Evolutionary conservation across 1,140 invertebrate species (phyloP).

Genomic region (Rhyzopertha dominica): DNA sequence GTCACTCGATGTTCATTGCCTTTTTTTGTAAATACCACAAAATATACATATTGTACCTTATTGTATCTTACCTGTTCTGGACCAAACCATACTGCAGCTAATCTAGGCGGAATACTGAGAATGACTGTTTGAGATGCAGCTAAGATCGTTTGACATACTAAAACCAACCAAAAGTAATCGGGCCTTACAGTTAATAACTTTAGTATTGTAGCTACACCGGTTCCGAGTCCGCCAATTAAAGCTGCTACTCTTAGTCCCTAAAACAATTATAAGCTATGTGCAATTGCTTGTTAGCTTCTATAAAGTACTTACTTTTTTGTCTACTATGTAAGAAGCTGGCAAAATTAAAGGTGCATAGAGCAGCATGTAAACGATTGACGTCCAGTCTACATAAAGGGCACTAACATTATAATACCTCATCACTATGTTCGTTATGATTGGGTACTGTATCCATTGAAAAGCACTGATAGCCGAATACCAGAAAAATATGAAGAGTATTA

Average conservation of each 20-base stretch:
- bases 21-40: too few relatives aligned
- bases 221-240: conserved; percentile 40
- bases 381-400: conserved; percentile 61
- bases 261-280: neutral
- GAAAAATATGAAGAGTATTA: conserved; percentile 25
- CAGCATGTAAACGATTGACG: conserved; percentile 34
- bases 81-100: conserved; percentile 60
- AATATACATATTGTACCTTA: too few relatives aligned
- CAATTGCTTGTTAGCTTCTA: neutral
- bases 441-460: conserved; percentile 55
- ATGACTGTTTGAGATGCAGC: conserved; percentile 64
- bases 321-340: conserved; percentile 33
- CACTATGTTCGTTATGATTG: conserved; percentile 53
- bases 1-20: too few relatives aligned
- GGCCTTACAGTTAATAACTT: conserved; percentile 60
- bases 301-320: conserved; percentile 27
- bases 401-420: conserved; percentile 52
- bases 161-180: conserved; percentile 57
- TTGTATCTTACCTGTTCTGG: conserved; percentile 57
- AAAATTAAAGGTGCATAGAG: conserved; percentile 33
- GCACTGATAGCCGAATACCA: conserved; percentile 45
- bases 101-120: conserved; percentile 62
- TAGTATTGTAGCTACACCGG: conserved; percentile 64
- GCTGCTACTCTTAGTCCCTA: conserved; percentile 44
- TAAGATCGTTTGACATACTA: conserved; percentile 64